Conservation (phyloP, 2,888 invertebrate species). For the Cephus rjabovi region DNA sequence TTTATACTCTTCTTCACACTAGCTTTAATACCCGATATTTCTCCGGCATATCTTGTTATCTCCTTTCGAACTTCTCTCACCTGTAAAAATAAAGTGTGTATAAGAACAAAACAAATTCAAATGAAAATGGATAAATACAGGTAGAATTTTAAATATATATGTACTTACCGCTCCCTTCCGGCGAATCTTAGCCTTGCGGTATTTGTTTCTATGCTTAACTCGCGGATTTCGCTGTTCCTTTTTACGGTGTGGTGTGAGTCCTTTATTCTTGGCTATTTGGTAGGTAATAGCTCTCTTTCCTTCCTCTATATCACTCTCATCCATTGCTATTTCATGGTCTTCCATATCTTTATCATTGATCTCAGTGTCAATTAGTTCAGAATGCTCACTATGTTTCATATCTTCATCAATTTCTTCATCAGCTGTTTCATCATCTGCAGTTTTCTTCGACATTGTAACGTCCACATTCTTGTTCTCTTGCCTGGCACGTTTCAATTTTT, state of each 20-base stretch:
- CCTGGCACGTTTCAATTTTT: constrained; percentile 5
- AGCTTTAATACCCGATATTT: constrained; percentile 93
- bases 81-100: constrained; percentile 56
- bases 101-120: not conserved
- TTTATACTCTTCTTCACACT: constrained; percentile 91
- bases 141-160: not conserved
- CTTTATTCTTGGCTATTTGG: constrained; percentile 96
- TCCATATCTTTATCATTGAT: constrained; percentile 52
- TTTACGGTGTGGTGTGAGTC: constrained; percentile 89
- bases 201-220: constrained; percentile 94
- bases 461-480: constrained; percentile 23
- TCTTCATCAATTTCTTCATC: constrained; percentile 29
- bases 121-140: not conserved
- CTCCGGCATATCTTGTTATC: constrained; percentile 86
- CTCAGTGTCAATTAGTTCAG: constrained; percentile 21
- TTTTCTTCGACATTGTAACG: constrained; percentile 64
- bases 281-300: constrained; percentile 89
- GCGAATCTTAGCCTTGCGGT: constrained; percentile 89
- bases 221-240: constrained; percentile 95
- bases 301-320: constrained; percentile 39
- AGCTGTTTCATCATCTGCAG: constrained; percentile 50
- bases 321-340: constrained; percentile 47
- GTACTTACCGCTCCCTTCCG: constrained; percentile 88
- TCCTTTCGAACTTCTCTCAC: constrained; percentile 86
- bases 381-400: constrained; percentile 27